These are phyloP conservation scores for Pelusios castaneus DNA, from an alignment of 2,113 vertebrate species.

Conservation along the genomic window DNA sequence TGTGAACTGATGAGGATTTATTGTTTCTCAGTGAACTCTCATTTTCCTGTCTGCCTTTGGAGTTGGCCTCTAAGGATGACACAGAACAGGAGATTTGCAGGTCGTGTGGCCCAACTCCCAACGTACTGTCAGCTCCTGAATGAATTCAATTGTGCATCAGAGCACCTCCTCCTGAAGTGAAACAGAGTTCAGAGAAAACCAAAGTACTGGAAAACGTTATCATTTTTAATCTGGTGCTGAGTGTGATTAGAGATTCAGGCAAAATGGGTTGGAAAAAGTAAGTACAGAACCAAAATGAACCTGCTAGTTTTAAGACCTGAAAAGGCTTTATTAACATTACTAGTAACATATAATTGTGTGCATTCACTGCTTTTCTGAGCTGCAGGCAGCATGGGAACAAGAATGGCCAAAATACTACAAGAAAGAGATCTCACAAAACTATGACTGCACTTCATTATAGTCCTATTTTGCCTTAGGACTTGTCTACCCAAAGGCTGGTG, in stretches of 20 bases:
- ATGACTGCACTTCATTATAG: neutral
- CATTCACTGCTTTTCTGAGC: neutral
- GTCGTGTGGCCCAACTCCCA: neutral
- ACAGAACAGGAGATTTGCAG: neutral
- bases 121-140: neutral
- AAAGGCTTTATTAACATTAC: neutral
- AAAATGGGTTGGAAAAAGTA: slow-evolving; percentile 3
- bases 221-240: neutral
- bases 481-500: neutral
- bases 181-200: slow-evolving; percentile 26
- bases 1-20: neutral
- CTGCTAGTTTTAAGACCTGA: neutral
- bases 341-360: neutral
- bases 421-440: fast-evolving
- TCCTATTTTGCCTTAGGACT: neutral
- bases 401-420: neutral
- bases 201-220: neutral
- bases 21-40: slow-evolving; percentile 29
- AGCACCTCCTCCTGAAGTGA: slow-evolving; percentile 6
- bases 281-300: neutral
- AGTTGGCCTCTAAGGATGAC: neutral
- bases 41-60: neutral
- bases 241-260: neutral
- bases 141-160: neutral
- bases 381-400: neutral